Evolutionary conservation across 2,113 vertebrate genomes (phyloP), one percentile per base, ranked within the genome.

Genomic region (Gavialis gangeticus): DNA sequence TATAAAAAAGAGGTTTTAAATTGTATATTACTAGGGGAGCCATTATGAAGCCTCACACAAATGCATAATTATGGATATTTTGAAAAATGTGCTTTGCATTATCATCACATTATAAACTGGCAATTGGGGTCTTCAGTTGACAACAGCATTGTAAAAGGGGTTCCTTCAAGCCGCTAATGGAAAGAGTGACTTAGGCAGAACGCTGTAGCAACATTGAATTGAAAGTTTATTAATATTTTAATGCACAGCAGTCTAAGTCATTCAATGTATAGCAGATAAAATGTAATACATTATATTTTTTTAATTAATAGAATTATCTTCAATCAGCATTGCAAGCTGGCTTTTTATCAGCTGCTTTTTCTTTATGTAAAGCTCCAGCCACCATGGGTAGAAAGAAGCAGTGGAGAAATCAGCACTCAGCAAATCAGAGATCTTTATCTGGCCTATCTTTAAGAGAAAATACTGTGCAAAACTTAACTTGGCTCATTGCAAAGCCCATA

Each of bases 281-380:
- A 88, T 84, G 95, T 85, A 93, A 96, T 83, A 92, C 34, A 90
- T 96, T 92, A 69, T 71, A 91, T 59, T 83, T 93, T 97, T 95
- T 78, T 94, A 96, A 97, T 95, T 97, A 96, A 96, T 93, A 86
- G 95, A 96, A 86, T 92, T 92, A 94, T 97, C 82, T 96, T 58
- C 62, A 92, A 87, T 95, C 88, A 97, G 88, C 84, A 75, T 22
- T 80, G 69, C 69, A 80, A 60, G 60, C 34, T 76, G 77, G 27
- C 9, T 96, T 84, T 90, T 96, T 96, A 96, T 97, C 96, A 88
- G 30, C 64, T 89, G 19, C 12, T 95, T 91, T 90, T 85, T 66
- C 30, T 75, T 87, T 95, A 88, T 75, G n/a, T 56, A 91, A 94
- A 96, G 79, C 89, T 76, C 34, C 62, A 93, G 30, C 34, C 75